Evolutionary conservation across 2,888 invertebrate genomes (phyloP), one percentile per base, ranked within the genome.

Genomic region (Eledona agricola): DNA sequence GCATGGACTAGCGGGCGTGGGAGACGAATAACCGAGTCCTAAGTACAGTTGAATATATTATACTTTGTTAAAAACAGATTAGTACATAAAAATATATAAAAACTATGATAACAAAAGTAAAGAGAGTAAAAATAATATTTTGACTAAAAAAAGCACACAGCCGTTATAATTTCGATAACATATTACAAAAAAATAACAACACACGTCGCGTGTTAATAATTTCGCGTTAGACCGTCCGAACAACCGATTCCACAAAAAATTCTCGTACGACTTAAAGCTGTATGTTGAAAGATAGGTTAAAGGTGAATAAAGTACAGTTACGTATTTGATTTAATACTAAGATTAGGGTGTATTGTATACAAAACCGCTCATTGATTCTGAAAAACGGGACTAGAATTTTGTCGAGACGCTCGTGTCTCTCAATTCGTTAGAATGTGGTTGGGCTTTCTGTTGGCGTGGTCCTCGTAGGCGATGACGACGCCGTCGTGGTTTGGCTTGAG

Each of bases 401-500:
- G 3, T 28, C 9, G 11, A 17, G 17, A 17, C 12, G 9, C 16
- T 11, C 31, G 15, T 16, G 17, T 7, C 9, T 1, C 13, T 47
- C 17, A 47, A 19, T 47, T 26, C 11, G 47, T 47, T 5, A 35
- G 13, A 37, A 47, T 26, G 2, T 35, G 19, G 37, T 50, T 42
- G 20, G 4, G n/a, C 15, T 45, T 35, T 4, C 29, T 42, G 4
- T 46, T 57, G 34, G 59, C 51, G 25, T 64, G 63, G 45, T 64
- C 64, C 49, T 66, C 75, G 61, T 84, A 84, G 60, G 81, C 79
- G 52, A 84, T 78, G 34, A 83, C 80, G 25, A 81, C 78, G 0
- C 84, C 84, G 46, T 81, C 82, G 26, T 82, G 78, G 25, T 83
- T 84, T 1, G 83, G 83, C 56, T 80, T 81, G 26, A 84, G 71